Conservation (phyloP, 2,113 vertebrate genomes). For the Pyxicephalus adspersus region DNA sequence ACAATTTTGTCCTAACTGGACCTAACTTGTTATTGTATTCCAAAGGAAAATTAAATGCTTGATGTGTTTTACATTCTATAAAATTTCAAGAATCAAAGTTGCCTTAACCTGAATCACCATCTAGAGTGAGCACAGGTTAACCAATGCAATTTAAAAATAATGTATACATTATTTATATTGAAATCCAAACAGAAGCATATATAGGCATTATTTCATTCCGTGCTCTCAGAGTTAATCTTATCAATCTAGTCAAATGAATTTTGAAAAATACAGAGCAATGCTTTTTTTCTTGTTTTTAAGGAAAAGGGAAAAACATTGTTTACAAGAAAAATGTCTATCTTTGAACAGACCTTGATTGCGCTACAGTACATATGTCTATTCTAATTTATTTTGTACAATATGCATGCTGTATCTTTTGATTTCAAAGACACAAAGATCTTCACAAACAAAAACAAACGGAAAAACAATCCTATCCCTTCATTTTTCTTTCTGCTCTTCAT, state of each 20-base stretch:
- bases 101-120: no score
- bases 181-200: neutral
- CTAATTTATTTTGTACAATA: constrained; percentile 52
- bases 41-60: no score
- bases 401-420: constrained; percentile 38
- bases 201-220: neutral
- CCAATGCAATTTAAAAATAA: neutral
- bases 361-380: constrained; percentile 51
- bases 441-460: constrained; percentile 60
- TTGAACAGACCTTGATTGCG: constrained; percentile 49
- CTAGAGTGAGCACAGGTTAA: no score
- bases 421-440: constrained; percentile 64
- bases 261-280: constrained; percentile 37
- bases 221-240: constrained; percentile 20
- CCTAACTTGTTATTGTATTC: no score
- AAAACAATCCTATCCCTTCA: constrained; percentile 59
- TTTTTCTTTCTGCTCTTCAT: constrained; percentile 49
- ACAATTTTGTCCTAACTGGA: no score
- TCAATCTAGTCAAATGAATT: constrained; percentile 21
- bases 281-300: constrained; percentile 27
- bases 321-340: constrained; percentile 43
- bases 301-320: constrained; percentile 27
- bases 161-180: neutral
- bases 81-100: no score
- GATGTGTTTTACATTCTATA: no score